phyloP scores from a whole-genome alignment of 2,113 vertebrate species.

The Actinemys pallida region DNA sequence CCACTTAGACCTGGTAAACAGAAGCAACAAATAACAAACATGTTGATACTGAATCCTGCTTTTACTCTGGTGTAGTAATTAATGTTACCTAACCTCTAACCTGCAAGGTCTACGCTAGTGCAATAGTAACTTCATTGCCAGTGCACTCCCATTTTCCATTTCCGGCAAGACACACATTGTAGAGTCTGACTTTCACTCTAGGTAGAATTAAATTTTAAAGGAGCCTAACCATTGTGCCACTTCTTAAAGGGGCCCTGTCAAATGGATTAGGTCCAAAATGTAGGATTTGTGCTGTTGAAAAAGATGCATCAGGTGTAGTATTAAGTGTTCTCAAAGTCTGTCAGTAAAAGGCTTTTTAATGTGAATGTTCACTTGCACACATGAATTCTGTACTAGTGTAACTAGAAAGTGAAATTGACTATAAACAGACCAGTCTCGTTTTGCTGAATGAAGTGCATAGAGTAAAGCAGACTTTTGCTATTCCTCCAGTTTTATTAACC shows the following conservation, averaged over 20 bases:
- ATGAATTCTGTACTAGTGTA: not conserved
- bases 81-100: not conserved
- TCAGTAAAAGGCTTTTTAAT: not conserved
- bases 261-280: not conserved
- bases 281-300: not conserved
- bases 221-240: not conserved
- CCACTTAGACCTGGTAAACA: slow-evolving; percentile 92
- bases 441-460: not conserved
- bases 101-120: not conserved
- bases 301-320: not conserved
- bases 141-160: not conserved
- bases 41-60: not conserved
- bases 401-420: slow-evolving; percentile 1
- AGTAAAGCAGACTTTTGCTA: not conserved
- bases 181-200: not conserved
- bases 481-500: not conserved
- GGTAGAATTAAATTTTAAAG: not conserved
- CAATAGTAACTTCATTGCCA: slow-evolving; percentile 2
- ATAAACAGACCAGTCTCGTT: not conserved
- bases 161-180: fast-evolving
- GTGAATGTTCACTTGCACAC: not conserved
- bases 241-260: not conserved
- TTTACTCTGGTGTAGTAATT: not conserved
- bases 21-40: not conserved
- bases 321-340: not conserved